Evolutionary conservation across 2,888 invertebrate genomes (phyloP), one percentile per base, ranked within the genome.

Genomic region (Mactromeris polynyma): DNA sequence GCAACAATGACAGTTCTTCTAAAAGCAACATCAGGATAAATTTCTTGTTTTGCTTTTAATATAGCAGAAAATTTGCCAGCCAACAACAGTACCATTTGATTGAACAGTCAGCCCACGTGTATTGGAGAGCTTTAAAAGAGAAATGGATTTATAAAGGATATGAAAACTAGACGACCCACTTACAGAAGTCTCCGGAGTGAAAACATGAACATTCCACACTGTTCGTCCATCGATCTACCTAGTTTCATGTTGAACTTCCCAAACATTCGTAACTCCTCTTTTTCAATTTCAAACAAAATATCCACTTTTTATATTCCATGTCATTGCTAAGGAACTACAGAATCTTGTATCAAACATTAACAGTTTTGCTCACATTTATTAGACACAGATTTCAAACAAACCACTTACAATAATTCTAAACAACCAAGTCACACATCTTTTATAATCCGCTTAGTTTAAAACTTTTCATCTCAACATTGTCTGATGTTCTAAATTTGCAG

Each of bases 151-250:
- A n/a, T 4, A 46, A 11, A 11, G 46, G 46, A 46, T 46, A 46
- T 46, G 46, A 73, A 14, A 33, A 73, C 2, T 36, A 73, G 19
- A 33, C 17, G 6, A 73, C 2, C 14, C 6, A 90, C 90, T 90
- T 86, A 90, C 88, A 86, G 64, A 33, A 88, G 36, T 88, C 84
- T 88, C 31, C 90, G 83, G 19, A 90, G 17, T 17, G 86, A 89
- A 26, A 90, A 40, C 89, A 90, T 90, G 40, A 92, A 83, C 85
- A 92, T 81, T 33, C 90, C 92, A 84, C 92, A 92, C 78, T 86
- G 88, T 40, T 83, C 81, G 31, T 92, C 92, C 90, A 91, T 91
- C 9, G 33, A 51, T 54, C 69, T 31, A 36, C 78, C 51, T 14
- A 46, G 40, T 58, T 36, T 84, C 84, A 84, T 84, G 26, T 78